Percentiles rank a stretch among this genome's conserved stretches.
These are phyloP conservation scores for Ageneiosus marmoratus DNA, from an alignment of 2,113 vertebrate genomes.

Conservation along the genomic window DNA sequence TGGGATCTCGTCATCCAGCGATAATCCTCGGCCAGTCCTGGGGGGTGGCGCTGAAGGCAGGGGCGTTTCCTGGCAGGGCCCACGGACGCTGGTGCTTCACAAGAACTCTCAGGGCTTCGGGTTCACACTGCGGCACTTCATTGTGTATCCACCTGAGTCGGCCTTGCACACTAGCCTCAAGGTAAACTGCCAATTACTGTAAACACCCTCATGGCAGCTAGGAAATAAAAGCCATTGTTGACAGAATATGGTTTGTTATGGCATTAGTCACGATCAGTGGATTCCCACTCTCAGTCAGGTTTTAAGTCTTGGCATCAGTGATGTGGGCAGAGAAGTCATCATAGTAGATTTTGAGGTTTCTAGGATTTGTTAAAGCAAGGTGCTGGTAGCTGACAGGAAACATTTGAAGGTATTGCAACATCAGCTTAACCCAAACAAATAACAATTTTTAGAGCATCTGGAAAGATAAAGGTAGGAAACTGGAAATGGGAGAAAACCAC, in stretches of 20 bases:
- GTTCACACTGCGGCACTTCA: slow-evolving; percentile 96
- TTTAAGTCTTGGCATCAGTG: not conserved
- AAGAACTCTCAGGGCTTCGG: slow-evolving; percentile 92
- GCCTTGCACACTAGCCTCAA: slow-evolving; percentile 81
- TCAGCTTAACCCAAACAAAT: not conserved
- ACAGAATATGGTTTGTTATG: not conserved
- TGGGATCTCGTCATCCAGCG: slow-evolving; percentile 78
- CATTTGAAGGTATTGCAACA: slow-evolving; percentile 1
- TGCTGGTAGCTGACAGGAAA: slow-evolving; percentile 11
- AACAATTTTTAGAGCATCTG: not conserved
- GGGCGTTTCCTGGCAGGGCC: slow-evolving; percentile 82
- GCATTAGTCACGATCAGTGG: not conserved
- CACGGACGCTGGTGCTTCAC: slow-evolving; percentile 83
- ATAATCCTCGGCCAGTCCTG: slow-evolving; percentile 77
- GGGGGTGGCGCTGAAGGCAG: slow-evolving; percentile 75
- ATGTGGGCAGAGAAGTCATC: not conserved
- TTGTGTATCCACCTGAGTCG: slow-evolving; percentile 94
- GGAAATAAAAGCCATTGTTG: slow-evolving; percentile 14
- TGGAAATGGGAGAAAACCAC: slow-evolving; percentile 1
- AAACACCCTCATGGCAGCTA: slow-evolving; percentile 7
- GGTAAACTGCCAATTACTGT: slow-evolving; percentile 68
- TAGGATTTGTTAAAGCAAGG: not conserved
- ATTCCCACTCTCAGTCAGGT: not conserved
- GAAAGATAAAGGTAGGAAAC: slow-evolving; percentile 2
- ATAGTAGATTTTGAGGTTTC: not conserved